Evolutionary conservation across 1,140 invertebrate genomes (phyloP).

Genomic region (Triops cancriformis): DNA sequence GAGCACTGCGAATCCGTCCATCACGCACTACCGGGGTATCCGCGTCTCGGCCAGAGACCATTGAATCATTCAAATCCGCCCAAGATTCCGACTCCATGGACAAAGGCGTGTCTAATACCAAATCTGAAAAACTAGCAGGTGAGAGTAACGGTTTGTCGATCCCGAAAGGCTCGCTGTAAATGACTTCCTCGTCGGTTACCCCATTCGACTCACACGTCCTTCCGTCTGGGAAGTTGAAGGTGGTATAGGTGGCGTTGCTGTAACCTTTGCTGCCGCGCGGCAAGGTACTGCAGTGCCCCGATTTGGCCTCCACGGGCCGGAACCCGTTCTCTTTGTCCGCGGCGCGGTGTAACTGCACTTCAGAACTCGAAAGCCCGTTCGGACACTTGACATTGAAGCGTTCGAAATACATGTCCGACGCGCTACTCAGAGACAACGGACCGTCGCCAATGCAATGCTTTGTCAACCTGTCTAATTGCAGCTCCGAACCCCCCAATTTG

Average conservation of each 20-base stretch:
- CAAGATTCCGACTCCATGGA: not conserved
- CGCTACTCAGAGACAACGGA: not conserved
- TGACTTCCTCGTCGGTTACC: not conserved
- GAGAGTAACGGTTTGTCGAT: not conserved
- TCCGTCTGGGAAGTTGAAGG: not conserved
- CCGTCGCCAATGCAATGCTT: not conserved
- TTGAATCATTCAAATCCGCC: not conserved
- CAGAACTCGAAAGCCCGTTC: not conserved
- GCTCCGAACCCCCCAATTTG: slow-evolving; percentile 23
- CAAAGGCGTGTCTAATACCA: slow-evolving; percentile 4
- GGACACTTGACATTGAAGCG: not conserved
- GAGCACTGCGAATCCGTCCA: not conserved
- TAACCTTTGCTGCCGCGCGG: slow-evolving; percentile 1
- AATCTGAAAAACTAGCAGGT: not conserved
- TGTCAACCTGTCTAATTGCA: slow-evolving; percentile 21
- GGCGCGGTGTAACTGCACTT: not conserved
- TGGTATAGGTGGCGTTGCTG: slow-evolving; percentile 12
- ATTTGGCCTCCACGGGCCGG: not conserved
- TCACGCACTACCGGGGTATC: not conserved
- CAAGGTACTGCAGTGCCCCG: not conserved
- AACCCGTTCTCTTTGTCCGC: not conserved
- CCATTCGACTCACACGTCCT: not conserved
- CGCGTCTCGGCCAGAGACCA: not conserved
- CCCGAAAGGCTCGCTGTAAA: not conserved
- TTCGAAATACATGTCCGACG: not conserved